A percentile compares a stretch with the other conserved stretches of the same genome.
Evolutionary conservation across 1,140 invertebrate genomes (phyloP).

Genomic region (Aradophagus sp.): DNA sequence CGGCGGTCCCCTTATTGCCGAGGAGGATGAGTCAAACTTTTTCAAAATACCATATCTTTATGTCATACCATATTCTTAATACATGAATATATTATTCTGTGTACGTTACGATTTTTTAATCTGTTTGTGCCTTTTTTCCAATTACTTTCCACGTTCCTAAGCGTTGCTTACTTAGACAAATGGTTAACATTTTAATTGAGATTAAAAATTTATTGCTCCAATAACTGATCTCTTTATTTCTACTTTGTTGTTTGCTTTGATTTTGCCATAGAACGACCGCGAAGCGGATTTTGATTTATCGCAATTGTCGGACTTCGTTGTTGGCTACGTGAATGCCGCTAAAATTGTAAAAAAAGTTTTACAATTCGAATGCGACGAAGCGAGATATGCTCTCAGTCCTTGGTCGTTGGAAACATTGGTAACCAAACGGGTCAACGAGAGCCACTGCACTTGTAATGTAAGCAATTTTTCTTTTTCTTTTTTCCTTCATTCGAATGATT

Average conservation of each 20-base stretch:
- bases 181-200: conserved; percentile 65
- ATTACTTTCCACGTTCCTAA: conserved; percentile 1
- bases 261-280: conserved; percentile 35
- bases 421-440: conserved; percentile 48
- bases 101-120: conserved; percentile 32
- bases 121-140: conserved; percentile 10
- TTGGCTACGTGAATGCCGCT: conserved; percentile 52
- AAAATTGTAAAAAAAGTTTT: conserved; percentile 62
- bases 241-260: no score
- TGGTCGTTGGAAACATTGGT: conserved; percentile 61
- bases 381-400: conserved; percentile 64
- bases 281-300: conserved; percentile 48
- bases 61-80: conserved; percentile 68
- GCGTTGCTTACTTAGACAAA: conserved; percentile 4
- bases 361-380: conserved; percentile 64
- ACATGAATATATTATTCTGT: conserved; percentile 66
- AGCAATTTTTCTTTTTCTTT: conserved; percentile 30
- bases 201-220: no score
- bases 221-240: no score
- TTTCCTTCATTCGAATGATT: conserved; percentile 5
- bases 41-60: conserved; percentile 60
- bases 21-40: conserved; percentile 46
- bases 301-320: conserved; percentile 58
- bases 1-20: conserved; percentile 32
- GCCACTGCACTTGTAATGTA: conserved; percentile 66